phyloP scores from a whole-genome alignment of 2,888 invertebrate genomes.

The Thereva unica region DNA sequence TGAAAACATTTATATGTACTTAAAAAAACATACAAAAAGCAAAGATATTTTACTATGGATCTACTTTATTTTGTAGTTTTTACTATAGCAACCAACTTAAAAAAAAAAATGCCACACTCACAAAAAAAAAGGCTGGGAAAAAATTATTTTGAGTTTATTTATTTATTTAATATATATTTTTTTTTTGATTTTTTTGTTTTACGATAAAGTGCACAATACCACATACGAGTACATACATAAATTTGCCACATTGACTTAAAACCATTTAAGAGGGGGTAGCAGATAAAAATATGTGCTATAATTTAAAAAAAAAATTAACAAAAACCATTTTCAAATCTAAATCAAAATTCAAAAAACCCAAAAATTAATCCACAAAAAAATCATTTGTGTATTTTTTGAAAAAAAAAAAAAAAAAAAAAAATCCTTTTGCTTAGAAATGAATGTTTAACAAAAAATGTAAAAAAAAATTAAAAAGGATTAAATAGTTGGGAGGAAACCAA shows the following conservation, averaged over 20 bases:
- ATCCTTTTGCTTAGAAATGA: not conserved
- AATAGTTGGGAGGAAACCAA: constrained; percentile 44
- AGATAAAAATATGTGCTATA: constrained; percentile 36
- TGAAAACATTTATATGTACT: too few species aligned
- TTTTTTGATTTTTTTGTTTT: too few species aligned
- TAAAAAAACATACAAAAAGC: too few species aligned
- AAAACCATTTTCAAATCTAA: constrained; percentile 27
- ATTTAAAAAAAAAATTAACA: constrained; percentile 15
- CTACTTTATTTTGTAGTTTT: too few species aligned
- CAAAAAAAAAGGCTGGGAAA: too few species aligned
- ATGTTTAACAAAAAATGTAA: not conserved
- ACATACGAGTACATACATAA: constrained; percentile 35
- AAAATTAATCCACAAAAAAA: not conserved
- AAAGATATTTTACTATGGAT: too few species aligned
- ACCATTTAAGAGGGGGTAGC: constrained; percentile 31
- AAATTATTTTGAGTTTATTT: too few species aligned
- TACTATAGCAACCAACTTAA: too few species aligned
- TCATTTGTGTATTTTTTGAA: not conserved
- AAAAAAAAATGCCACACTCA: too few species aligned
- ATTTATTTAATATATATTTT: too few species aligned
- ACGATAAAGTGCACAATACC: constrained; percentile 17
- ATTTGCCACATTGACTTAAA: constrained; percentile 34
- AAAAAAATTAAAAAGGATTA: constrained; percentile 4
- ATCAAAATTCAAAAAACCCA: constrained; percentile 1
- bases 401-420: not conserved